Evolutionary conservation across 2,888 invertebrate genomes (phyloP).

Genomic region (Dryococelus australis): DNA sequence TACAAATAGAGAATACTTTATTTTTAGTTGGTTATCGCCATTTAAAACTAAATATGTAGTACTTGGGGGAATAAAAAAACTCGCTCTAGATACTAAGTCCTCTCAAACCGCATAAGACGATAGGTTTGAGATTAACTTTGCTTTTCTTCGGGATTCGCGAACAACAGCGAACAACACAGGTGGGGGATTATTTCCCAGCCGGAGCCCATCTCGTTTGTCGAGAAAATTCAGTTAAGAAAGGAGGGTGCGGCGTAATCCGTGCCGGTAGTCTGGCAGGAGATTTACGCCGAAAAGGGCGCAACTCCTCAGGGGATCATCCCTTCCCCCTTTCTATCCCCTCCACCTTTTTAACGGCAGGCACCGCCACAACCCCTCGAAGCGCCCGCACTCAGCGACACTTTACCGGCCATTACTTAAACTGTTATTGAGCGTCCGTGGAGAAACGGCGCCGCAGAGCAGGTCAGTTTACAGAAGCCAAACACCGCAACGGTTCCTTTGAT

Average conservation of each 20-base stretch:
- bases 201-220: not conserved
- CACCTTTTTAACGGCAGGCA: not conserved
- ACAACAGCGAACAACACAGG: not conserved
- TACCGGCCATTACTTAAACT: constrained; percentile 16
- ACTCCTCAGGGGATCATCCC: not conserved
- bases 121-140: not conserved
- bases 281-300: constrained; percentile 11
- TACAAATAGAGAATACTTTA: too few relatives aligned
- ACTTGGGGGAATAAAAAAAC: too few relatives aligned
- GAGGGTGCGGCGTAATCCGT: not conserved
- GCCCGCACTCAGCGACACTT: not conserved
- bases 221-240: not conserved
- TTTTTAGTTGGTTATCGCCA: too few relatives aligned
- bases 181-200: not conserved
- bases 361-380: not conserved
- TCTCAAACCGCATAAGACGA: too few relatives aligned
- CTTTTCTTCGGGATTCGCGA: not conserved
- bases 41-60: too few relatives aligned
- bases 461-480: too few relatives aligned
- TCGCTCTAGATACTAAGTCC: too few relatives aligned
- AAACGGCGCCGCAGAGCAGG: too few relatives aligned
- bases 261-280: not conserved
- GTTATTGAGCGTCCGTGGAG: not conserved
- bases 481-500: too few relatives aligned
- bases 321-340: not conserved